These are phyloP conservation scores for Centruroides sculpturatus DNA, from an alignment of 1,140 invertebrate species.

Conservation along the genomic window DNA sequence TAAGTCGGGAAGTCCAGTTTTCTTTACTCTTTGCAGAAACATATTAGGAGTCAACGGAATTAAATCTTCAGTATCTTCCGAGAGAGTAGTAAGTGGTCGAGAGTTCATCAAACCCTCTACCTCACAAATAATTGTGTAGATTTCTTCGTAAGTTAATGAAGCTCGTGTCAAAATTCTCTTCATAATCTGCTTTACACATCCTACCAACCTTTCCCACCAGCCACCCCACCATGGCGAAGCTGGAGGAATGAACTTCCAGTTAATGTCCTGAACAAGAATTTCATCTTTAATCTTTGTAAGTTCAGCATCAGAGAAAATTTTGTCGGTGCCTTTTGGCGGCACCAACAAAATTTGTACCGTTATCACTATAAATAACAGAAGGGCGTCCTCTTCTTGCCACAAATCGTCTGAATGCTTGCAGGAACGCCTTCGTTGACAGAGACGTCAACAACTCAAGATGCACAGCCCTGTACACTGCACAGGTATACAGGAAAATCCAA, in stretches of 20 bases:
- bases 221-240: slow-evolving; percentile 2
- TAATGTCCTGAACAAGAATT: background rate
- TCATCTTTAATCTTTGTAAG: too few species aligned
- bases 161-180: background rate
- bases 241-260: background rate
- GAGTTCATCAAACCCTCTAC: too few species aligned
- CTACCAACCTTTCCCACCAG: slow-evolving; percentile 2
- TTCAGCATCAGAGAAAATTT: background rate
- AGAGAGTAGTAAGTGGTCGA: too few species aligned
- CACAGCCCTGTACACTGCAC: slow-evolving; percentile 3
- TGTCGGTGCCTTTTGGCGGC: background rate
- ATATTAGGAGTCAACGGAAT: too few species aligned
- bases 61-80: too few species aligned
- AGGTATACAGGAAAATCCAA: slow-evolving; percentile 4
- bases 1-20: too few species aligned
- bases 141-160: slow-evolving; percentile 2
- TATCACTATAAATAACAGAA: slow-evolving; percentile 24
- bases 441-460: slow-evolving; percentile 26
- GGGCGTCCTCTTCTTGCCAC: slow-evolving; percentile 25
- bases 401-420: slow-evolving; percentile 28
- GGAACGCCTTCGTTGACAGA: slow-evolving; percentile 25
- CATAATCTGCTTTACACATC: background rate
- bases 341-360: slow-evolving; percentile 28
- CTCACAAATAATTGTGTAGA: too few species aligned
- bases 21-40: too few species aligned